Evolutionary conservation across 2,888 invertebrate species (phyloP).

Genomic region (Torymus aiolomorphi): DNA sequence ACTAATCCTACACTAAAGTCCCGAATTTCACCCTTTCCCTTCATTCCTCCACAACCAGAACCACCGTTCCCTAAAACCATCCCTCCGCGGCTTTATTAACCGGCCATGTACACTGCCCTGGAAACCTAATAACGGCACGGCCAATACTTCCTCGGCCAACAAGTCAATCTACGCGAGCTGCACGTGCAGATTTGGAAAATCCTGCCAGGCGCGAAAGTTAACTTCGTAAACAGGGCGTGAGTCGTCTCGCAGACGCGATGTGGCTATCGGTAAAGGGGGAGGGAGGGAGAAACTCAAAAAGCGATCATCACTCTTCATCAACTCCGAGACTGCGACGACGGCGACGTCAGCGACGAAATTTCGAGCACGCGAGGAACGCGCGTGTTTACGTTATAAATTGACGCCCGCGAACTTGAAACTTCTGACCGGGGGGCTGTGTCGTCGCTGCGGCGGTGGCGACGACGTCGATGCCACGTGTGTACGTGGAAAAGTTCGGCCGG

Average conservation of each 20-base stretch:
- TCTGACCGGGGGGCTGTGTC: conserved; percentile 1
- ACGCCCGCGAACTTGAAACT: conserved; percentile 45
- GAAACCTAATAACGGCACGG: conserved; percentile 6
- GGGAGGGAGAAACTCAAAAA: conserved; percentile 7
- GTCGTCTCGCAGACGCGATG: not conserved
- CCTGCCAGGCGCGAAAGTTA: not conserved
- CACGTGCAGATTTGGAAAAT: conserved; percentile 1
- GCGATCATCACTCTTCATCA: conserved; percentile 48
- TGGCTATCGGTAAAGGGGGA: no score
- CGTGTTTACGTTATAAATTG: conserved; percentile 48
- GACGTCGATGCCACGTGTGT: no score
- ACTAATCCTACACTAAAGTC: no score
- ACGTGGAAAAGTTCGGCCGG: no score
- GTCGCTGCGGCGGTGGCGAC: no score
- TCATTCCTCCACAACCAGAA: no score
- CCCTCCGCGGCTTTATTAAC: not conserved
- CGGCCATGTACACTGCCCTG: not conserved
- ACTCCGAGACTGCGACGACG: not conserved
- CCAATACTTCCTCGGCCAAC: conserved; percentile 23
- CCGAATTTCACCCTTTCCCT: no score
- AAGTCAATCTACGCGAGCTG: conserved; percentile 20
- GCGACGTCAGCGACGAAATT: not conserved
- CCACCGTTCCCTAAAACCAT: no score
- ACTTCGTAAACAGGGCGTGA: conserved; percentile 23
- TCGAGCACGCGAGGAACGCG: conserved; percentile 4